phyloP scores from a whole-genome alignment of 2,113 vertebrate genomes.

The Sigmodon hispidus region DNA sequence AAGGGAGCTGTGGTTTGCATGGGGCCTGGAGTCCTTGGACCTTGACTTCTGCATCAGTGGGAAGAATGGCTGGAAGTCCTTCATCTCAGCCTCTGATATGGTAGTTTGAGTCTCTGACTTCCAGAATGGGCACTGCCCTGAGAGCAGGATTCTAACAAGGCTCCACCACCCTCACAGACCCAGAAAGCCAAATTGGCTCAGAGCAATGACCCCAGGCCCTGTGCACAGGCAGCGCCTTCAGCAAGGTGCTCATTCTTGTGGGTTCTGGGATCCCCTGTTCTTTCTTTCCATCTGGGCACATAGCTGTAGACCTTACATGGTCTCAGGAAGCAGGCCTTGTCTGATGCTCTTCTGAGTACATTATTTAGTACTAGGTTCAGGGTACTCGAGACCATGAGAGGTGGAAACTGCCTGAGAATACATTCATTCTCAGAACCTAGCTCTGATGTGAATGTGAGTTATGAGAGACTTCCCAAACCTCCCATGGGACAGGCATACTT shows the following conservation, averaged over 20 bases:
- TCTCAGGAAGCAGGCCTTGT: neutral
- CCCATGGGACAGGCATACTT: neutral
- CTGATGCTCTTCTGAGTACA: neutral
- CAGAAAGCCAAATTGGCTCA: neutral
- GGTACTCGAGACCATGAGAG: neutral
- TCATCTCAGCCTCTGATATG: neutral
- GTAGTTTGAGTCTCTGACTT: neutral
- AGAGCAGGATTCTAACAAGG: neutral
- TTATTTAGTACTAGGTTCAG: neutral
- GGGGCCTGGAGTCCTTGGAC: neutral
- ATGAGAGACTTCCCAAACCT: neutral
- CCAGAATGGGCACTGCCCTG: neutral
- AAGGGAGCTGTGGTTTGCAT: neutral
- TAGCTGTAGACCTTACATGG: neutral
- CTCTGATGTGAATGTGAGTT: neutral
- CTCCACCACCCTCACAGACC: rapidly evolving
- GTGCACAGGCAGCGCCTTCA: neutral
- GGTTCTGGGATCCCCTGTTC: neutral
- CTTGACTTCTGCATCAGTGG: neutral
- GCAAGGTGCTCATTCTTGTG: rapidly evolving
- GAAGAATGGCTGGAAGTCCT: neutral
- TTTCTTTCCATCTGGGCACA: neutral
- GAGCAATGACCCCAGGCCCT: neutral
- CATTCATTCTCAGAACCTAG: neutral
- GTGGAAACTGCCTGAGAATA: neutral